Evolutionary conservation across 2,113 vertebrate genomes (phyloP), one percentile per base, ranked within the genome.

Genomic region (Callipepla squamata): DNA sequence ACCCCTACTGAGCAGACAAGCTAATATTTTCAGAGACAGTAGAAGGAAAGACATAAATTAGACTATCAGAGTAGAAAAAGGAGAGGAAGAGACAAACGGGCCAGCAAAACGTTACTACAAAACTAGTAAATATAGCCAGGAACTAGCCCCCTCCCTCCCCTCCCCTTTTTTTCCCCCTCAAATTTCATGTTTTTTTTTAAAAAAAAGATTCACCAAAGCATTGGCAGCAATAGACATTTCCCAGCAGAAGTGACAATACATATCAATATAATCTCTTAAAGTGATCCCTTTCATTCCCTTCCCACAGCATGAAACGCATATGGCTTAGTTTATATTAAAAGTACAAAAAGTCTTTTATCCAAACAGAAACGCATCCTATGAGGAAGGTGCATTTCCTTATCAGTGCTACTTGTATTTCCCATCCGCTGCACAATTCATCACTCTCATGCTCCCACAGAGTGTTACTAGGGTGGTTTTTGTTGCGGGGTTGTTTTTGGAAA

Each of bases 311-410:
- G 97, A 97, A 97, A 98, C 85, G 98, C 95, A 97, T 98, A 98
- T 98, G 98, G 98, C 98, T 98, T 98, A 97, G 96, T 98, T 97
- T 97, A 96, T 98, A 98, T 95, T 97, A 96, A 95, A 97, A 97
- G 97, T 97, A 98, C 96, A 98, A 98, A 97, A 96, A 96, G 95
- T 97, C 89, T 85, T 97, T 90, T 96, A 91, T 85, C 96, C 80
- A 92, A 95, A 95, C 15, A 96, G 97, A 97, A 97, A 97, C 81
- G 89, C 97, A 94, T 90, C 61, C 95, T 94, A n/a, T 80, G 45
- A 90, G 93, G 85, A 95, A 62, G 20, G 3, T 21, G 93, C 96
- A 94, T 96, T 91, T 96, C 97, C 80, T 90, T 84, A 95, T 97
- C 97, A 97, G 97, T 97, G 98, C 98, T 97, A 96, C 95, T 97